Evolutionary conservation across 2,888 invertebrate genomes (phyloP).

Genomic region (Parthenolecanium corni): DNA sequence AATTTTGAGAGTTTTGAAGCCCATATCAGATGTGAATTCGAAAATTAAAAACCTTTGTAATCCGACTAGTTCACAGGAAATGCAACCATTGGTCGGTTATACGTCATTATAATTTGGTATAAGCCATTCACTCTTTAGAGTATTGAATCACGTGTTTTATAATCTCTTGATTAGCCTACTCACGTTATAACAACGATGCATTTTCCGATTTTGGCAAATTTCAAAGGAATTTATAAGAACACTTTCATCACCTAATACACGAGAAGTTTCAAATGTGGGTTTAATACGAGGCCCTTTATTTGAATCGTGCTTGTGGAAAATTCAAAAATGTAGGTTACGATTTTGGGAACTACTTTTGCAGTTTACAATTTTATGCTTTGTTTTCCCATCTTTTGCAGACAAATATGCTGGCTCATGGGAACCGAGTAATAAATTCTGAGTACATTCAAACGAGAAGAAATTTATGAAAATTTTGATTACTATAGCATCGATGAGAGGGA

Average conservation of each 20-base stretch:
- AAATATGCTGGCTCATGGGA: conserved; percentile 13
- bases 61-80: too few relatives aligned
- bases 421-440: background rate
- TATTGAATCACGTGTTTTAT: too few relatives aligned
- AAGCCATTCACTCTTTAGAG: too few relatives aligned
- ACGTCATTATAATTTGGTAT: too few relatives aligned
- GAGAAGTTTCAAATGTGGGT: background rate
- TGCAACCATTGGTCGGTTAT: too few relatives aligned
- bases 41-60: too few relatives aligned
- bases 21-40: too few relatives aligned
- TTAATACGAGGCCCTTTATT: conserved; percentile 13
- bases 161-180: too few relatives aligned
- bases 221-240: conserved; percentile 12
- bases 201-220: conserved; percentile 3
- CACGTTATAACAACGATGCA: too few relatives aligned
- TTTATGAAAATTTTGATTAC: conserved; percentile 1
- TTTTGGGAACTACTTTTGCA: too few relatives aligned
- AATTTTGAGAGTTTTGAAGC: too few relatives aligned
- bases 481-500: conserved; percentile 24
- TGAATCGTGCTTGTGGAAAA: conserved; percentile 3
- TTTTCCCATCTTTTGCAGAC: background rate
- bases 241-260: conserved; percentile 1
- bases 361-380: too few relatives aligned
- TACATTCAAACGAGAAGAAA: background rate
- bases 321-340: conserved; percentile 16